phyloP scores from a whole-genome alignment of 1,140 invertebrate species.

The Aradophagus sp. region DNA sequence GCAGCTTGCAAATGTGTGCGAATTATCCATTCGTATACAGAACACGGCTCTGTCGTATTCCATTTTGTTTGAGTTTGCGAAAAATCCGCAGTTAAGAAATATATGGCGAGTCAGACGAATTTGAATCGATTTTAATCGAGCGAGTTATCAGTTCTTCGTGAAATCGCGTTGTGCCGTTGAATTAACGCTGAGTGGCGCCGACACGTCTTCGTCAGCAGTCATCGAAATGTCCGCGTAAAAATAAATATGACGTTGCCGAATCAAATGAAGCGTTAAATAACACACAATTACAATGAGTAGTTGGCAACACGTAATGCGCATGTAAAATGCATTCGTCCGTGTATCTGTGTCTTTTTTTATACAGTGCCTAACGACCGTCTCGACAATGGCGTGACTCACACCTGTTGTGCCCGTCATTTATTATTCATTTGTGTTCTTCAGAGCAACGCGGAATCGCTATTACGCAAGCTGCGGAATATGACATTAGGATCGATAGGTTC shows the following conservation, averaged over 20 bases:
- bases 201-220: constrained; percentile 3
- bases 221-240: constrained; percentile 21
- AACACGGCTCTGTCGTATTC: too few species aligned
- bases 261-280: constrained; percentile 26
- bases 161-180: too few species aligned
- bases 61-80: too few species aligned
- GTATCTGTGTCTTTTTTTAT: constrained; percentile 29
- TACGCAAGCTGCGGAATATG: constrained; percentile 42
- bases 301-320: constrained; percentile 12
- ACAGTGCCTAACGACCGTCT: constrained; percentile 27
- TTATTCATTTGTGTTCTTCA: constrained; percentile 52
- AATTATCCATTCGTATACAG: too few species aligned
- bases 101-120: too few species aligned
- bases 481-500: constrained; percentile 31
- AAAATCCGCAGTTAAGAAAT: too few species aligned
- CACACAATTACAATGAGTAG: constrained; percentile 35
- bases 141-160: neutral
- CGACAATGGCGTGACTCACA: constrained; percentile 46
- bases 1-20: too few species aligned
- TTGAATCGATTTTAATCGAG: too few species aligned
- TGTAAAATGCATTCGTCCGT: constrained; percentile 6
- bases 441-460: constrained; percentile 40
- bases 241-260: constrained; percentile 6
- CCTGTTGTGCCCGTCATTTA: constrained; percentile 52
- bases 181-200: neutral